These are phyloP conservation scores for Sebastes variabilis DNA, from an alignment of 2,797 vertebrate genomes.

Conservation along the genomic window DNA sequence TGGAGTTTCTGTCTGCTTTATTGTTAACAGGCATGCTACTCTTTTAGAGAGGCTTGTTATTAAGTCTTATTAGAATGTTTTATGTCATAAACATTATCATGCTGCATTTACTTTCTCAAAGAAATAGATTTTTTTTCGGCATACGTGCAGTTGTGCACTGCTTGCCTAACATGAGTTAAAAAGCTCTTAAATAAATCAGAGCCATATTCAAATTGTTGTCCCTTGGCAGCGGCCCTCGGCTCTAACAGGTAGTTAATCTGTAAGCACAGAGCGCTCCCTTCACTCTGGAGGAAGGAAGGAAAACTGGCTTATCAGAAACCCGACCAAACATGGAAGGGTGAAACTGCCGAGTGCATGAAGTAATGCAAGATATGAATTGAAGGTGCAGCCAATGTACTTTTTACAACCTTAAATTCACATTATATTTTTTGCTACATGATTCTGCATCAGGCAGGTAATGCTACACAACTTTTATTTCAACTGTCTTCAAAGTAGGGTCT, in stretches of 20 bases:
- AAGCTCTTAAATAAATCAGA: conserved; percentile 5
- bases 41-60: background rate
- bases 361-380: conserved; percentile 65
- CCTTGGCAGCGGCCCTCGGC: background rate
- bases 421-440: background rate
- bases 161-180: background rate
- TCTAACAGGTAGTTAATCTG: conserved; percentile 73
- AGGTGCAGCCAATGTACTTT: conserved; percentile 48
- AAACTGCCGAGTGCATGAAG: conserved; percentile 75
- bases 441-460: background rate
- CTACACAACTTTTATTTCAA: background rate
- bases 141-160: background rate
- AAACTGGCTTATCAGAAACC: conserved; percentile 84
- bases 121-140: accelerated
- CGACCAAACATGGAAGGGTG: conserved; percentile 81
- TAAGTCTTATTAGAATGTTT: background rate
- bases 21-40: background rate
- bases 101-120: background rate
- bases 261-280: conserved; percentile 68
- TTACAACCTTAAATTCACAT: conserved; percentile 14
- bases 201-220: background rate
- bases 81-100: background rate
- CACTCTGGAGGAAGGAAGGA: conserved; percentile 75
- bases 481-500: background rate
- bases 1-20: conserved; percentile 32